phyloP scores from a whole-genome alignment of 2,113 vertebrate genomes.

The Himantopus leucocephalus region DNA sequence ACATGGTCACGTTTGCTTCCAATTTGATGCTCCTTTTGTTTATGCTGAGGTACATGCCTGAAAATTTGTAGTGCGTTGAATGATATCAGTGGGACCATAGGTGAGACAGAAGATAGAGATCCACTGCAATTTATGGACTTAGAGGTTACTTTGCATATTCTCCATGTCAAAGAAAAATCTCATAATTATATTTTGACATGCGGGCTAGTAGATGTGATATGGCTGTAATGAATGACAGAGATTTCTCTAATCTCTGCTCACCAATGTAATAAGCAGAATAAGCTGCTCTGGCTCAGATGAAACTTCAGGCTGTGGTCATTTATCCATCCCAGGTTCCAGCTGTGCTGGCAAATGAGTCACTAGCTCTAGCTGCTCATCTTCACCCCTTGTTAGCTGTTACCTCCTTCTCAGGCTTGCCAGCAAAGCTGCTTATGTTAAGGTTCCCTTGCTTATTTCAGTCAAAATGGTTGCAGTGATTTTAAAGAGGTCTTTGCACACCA shows the following conservation, averaged over 20 bases:
- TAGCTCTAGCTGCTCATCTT: not conserved
- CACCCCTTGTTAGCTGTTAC: not conserved
- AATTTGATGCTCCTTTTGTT: conserved; percentile 90
- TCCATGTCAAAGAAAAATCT: not conserved
- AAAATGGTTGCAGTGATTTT: not conserved
- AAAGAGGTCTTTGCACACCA: not conserved
- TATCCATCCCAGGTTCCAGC: not conserved
- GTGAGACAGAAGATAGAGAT: not conserved
- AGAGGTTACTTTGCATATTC: not conserved
- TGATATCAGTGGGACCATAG: not conserved
- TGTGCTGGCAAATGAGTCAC: not conserved
- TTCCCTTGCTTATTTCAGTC: not conserved
- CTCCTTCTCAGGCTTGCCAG: not conserved
- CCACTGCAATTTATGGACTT: not conserved
- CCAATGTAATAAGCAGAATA: not conserved
- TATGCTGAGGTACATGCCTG: conserved; percentile 86
- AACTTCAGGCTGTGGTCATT: not conserved
- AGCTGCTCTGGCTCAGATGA: not conserved
- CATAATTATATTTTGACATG: not conserved
- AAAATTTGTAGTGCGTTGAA: not conserved
- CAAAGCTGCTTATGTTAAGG: not conserved
- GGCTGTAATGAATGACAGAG: not conserved
- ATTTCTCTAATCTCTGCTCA: not conserved
- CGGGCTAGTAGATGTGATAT: not conserved
- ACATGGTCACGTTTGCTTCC: conserved; percentile 90